phyloP scores from a whole-genome alignment of 2,888 invertebrate species.

The Cantharis rufa region DNA sequence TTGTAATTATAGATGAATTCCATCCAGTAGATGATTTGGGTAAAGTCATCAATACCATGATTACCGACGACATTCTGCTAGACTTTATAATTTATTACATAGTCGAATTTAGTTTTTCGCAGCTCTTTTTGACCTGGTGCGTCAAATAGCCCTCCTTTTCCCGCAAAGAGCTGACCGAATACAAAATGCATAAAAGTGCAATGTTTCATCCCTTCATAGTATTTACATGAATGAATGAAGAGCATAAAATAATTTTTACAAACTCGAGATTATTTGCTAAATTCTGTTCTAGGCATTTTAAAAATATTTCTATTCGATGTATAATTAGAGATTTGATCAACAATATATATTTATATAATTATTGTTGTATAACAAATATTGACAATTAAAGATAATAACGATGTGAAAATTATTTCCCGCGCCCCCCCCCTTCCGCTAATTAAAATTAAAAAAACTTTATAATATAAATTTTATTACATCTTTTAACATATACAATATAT shows the following conservation, averaged over 20 bases:
- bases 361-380: neutral
- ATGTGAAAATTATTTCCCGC: neutral
- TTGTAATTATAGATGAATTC: neutral
- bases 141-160: neutral
- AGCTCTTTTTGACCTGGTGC: neutral
- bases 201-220: neutral
- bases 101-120: no score
- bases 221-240: neutral
- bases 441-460: neutral
- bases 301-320: no score
- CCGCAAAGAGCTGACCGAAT: neutral
- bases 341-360: no score
- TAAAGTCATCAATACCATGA: neutral
- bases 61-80: neutral
- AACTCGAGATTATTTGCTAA: no score
- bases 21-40: neutral
- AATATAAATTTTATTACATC: neutral
- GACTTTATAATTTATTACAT: no score
- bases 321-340: no score
- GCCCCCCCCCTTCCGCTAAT: neutral
- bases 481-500: neutral
- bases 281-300: no score
- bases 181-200: neutral
- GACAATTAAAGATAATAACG: neutral
- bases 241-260: neutral